A percentile compares a stretch with the other conserved stretches of the same genome.
These are phyloP conservation scores for Notolabrus celidotus DNA, from an alignment of 2,797 vertebrate species.

Conservation along the genomic window DNA sequence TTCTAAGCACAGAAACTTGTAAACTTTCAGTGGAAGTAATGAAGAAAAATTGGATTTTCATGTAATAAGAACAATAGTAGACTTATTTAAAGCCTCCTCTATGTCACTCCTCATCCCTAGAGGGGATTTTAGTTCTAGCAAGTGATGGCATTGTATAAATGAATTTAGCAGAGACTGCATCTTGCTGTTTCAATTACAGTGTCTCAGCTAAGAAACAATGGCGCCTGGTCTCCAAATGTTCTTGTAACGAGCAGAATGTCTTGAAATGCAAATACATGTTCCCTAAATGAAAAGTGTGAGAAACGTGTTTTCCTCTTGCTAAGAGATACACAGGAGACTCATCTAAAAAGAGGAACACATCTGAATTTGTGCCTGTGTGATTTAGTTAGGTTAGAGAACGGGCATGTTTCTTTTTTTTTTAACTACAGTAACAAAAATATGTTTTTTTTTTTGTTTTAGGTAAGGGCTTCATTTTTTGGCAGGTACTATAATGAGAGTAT, in stretches of 20 bases:
- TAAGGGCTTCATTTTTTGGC: conserved; percentile 6
- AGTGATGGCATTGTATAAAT: conserved; percentile 18
- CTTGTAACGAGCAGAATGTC: conserved; percentile 46
- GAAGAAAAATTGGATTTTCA: conserved; percentile 30
- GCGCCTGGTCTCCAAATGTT: conserved; percentile 23
- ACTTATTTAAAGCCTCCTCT: conserved; percentile 38
- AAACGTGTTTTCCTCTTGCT: conserved; percentile 3
- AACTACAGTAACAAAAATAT: background rate
- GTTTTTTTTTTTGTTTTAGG: conserved; percentile 22
- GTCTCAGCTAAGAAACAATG: conserved; percentile 35
- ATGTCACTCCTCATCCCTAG: conserved; percentile 24
- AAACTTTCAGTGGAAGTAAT: conserved; percentile 39
- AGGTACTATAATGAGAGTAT: background rate
- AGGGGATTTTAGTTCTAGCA: conserved; percentile 28
- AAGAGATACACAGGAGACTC: conserved; percentile 13
- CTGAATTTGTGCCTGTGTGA: background rate
- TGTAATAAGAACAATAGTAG: conserved; percentile 7
- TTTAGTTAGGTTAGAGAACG: background rate
- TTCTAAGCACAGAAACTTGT: conserved; percentile 14
- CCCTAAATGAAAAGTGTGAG: conserved; percentile 16
- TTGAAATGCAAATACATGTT: conserved; percentile 54
- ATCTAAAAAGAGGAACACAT: conserved; percentile 25
- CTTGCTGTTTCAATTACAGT: conserved; percentile 30
- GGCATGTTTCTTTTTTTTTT: background rate
- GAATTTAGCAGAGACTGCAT: conserved; percentile 29